phyloP scores from a whole-genome alignment of 1,140 invertebrate genomes.

The Diorhabda elongata region DNA sequence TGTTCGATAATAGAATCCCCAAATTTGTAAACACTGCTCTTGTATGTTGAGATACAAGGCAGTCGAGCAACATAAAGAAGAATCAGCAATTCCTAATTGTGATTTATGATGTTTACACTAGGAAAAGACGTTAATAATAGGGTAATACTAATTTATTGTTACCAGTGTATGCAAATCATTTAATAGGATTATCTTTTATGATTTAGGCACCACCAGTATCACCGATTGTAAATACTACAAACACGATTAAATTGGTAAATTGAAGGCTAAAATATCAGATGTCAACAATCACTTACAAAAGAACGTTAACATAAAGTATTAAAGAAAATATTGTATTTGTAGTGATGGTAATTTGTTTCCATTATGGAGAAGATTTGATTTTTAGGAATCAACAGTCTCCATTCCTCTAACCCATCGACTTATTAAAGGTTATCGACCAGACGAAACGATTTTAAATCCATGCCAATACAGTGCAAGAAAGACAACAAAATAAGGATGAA shows the following conservation, averaged over 20 bases:
- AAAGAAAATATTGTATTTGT: no score
- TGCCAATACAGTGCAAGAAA: no score
- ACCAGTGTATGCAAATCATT: conserved; percentile 39
- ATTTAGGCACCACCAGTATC: conserved; percentile 20
- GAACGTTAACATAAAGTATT: no score
- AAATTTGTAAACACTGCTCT: background rate
- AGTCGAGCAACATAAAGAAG: conserved; percentile 13
- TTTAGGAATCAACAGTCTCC: no score
- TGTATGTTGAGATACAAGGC: background rate
- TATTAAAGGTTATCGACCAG: no score
- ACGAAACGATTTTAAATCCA: no score
- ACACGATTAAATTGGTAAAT: background rate
- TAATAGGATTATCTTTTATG: conserved; percentile 38
- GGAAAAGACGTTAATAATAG: conserved; percentile 29
- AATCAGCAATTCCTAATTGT: conserved; percentile 33
- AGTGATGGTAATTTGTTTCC: no score
- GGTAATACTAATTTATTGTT: conserved; percentile 38
- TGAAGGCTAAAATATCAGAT: no score
- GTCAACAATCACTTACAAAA: no score
- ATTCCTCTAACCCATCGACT: no score
- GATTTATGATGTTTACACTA: conserved; percentile 34
- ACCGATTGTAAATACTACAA: background rate
- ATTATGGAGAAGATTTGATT: no score
- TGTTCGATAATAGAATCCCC: background rate
- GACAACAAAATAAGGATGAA: no score